Evolutionary conservation across 2,888 invertebrate genomes (phyloP), one percentile per base, ranked within the genome.

Genomic region (Mactromeris polynyma): DNA sequence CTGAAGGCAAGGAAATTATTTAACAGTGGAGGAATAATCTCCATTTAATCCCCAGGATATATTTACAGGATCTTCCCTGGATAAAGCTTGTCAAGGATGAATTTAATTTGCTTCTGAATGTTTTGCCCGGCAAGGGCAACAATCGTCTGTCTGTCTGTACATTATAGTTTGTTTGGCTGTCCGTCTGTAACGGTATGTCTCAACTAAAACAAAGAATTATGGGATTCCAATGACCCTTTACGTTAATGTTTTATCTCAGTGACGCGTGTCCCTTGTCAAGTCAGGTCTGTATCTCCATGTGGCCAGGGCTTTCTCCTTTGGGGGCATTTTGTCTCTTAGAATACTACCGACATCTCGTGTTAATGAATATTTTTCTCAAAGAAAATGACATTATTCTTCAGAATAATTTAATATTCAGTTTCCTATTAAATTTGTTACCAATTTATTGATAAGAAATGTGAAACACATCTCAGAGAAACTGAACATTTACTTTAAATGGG

Each of bases 391-490:
- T 33, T 36, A 73, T 33, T 73, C 19, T 73, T 4, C 33, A 17
- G 1, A 36, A 73, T 58, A 58, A 26, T 36, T 11, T 36, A 33
- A 73, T 36, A 58, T 21, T 58, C 26, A 58, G 21, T 36, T 36
- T 33, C 33, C 33, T 73, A 26, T 73, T 33, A 64, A 73, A 73
- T 73, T 73, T 73, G 73, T 33, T 36, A 73, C 33, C 73, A 73
- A 58, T 21, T 26, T 33, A 33, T 33, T 33, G 17, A 73, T 36
- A 36, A 17, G 17, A 36, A 33, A 73, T 33, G 33, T 73, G 73
- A 36, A 26, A 33, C 36, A 6, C 19, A 73, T 26, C 58, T 64
- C 58, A 1, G 21, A 64, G 58, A 64, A 64, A n/a, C 26, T n/a
- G 26, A 64, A 64, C 58, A 64, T 64, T 64, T 21, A 26, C 26